These are phyloP conservation scores for Pandemis corylana DNA, from an alignment of 2,888 invertebrate genomes.

Conservation along the genomic window DNA sequence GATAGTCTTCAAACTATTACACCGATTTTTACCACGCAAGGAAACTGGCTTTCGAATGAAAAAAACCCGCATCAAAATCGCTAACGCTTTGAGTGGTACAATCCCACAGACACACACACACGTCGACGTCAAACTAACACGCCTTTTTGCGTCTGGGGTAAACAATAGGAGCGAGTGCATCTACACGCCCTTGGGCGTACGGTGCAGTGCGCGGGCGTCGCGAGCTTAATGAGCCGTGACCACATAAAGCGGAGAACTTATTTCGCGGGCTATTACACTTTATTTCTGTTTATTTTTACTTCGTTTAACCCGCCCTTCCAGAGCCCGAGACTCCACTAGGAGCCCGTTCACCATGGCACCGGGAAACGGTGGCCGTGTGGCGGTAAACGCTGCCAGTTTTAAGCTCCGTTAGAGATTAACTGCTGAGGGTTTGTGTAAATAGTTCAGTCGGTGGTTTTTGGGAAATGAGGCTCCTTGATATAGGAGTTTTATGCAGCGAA, in stretches of 20 bases:
- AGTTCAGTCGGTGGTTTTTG: slow-evolving; percentile 5
- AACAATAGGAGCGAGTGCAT: not conserved
- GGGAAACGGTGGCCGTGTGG: not conserved
- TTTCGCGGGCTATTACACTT: slow-evolving; percentile 33
- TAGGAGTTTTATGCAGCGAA: not conserved
- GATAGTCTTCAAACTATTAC: no score
- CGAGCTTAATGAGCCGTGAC: slow-evolving; percentile 2
- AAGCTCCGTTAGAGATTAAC: slow-evolving; percentile 29
- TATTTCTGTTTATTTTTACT: slow-evolving; percentile 38
- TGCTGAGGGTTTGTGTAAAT: slow-evolving; percentile 8
- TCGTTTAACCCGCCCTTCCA: slow-evolving; percentile 24
- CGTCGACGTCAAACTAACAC: no score
- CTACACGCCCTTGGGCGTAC: not conserved
- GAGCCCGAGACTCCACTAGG: slow-evolving; percentile 5
- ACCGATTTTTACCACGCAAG: no score
- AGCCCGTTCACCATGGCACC: not conserved
- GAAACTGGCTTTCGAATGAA: no score
- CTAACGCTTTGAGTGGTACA: no score
- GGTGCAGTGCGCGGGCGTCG: not conserved
- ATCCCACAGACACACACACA: no score
- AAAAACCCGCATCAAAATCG: no score
- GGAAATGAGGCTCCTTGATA: not conserved
- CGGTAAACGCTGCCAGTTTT: slow-evolving; percentile 8
- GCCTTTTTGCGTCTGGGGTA: not conserved
- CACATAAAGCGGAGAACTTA: slow-evolving; percentile 31